A percentile compares a stretch with the other conserved stretches of the same genome.
phyloP scores from a whole-genome alignment of 2,888 invertebrate genomes.

The Beris morrisii region DNA sequence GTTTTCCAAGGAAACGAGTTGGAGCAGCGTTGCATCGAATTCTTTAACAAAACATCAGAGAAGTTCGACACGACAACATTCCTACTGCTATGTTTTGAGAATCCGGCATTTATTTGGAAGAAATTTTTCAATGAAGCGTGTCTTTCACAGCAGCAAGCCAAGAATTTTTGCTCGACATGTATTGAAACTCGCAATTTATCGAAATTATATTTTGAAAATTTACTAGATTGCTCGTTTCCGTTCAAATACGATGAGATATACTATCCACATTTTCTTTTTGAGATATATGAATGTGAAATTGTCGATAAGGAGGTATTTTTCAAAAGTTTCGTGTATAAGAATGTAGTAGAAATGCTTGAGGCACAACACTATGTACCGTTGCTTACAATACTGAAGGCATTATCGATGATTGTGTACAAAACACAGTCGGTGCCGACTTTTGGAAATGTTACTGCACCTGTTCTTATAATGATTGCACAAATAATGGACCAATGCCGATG shows the following conservation, averaged over 20 bases:
- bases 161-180: slow-evolving; percentile 43
- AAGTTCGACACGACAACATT: slow-evolving; percentile 44
- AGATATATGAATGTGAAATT: slow-evolving; percentile 24
- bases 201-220: slow-evolving; percentile 42
- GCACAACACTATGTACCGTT: slow-evolving; percentile 38
- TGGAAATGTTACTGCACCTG: slow-evolving; percentile 46
- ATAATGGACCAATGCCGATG: slow-evolving; percentile 49
- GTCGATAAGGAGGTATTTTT: slow-evolving; percentile 45
- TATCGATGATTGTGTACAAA: slow-evolving; percentile 44
- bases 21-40: slow-evolving; percentile 42
- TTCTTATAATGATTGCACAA: slow-evolving; percentile 47
- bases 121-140: slow-evolving; percentile 46
- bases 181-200: slow-evolving; percentile 42
- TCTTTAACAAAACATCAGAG: slow-evolving; percentile 45
- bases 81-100: slow-evolving; percentile 45
- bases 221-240: slow-evolving; percentile 38
- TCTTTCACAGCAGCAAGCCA: slow-evolving; percentile 42
- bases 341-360: slow-evolving; percentile 45
- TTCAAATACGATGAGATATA: slow-evolving; percentile 32
- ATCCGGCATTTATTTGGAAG: slow-evolving; percentile 44
- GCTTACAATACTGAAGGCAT: slow-evolving; percentile 43
- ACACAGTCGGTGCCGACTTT: slow-evolving; percentile 40
- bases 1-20: slow-evolving; percentile 41
- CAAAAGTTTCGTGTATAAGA: slow-evolving; percentile 45
- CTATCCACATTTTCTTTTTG: slow-evolving; percentile 43